A percentile compares a stretch with the other conserved stretches of the same genome.
phyloP scores from a whole-genome alignment of 2,797 vertebrate genomes.

The Macropodus opercularis region DNA sequence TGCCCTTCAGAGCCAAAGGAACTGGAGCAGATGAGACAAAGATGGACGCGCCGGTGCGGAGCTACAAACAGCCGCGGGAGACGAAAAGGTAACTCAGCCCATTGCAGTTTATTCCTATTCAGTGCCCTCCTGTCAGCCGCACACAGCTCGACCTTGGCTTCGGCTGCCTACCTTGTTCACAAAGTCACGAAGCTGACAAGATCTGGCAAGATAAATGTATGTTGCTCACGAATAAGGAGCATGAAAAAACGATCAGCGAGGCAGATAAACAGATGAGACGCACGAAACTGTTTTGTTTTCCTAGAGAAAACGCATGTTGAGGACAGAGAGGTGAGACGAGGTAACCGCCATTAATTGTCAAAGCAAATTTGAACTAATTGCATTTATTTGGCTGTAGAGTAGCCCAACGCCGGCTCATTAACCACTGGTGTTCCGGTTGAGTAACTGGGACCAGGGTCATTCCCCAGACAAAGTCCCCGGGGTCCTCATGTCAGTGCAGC shows the following conservation, averaged over 20 bases:
- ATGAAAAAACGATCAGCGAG: neutral
- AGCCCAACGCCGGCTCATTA: constrained; percentile 37
- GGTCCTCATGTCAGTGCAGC: constrained; percentile 45
- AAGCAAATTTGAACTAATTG: constrained; percentile 48
- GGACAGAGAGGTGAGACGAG: constrained; percentile 21
- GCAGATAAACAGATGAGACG: neutral
- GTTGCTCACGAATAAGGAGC: neutral
- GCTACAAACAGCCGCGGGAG: constrained; percentile 31
- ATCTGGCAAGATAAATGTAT: constrained; percentile 12
- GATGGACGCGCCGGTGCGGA: constrained; percentile 35
- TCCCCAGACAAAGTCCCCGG: constrained; percentile 45
- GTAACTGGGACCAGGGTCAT: constrained; percentile 51
- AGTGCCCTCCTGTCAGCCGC: constrained; percentile 29
- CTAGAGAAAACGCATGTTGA: neutral
- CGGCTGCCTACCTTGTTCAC: neutral
- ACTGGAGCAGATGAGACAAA: constrained; percentile 53
- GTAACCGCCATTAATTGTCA: constrained; percentile 43
- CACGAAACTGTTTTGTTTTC: neutral
- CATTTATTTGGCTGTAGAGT: constrained; percentile 52
- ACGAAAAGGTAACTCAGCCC: constrained; percentile 32
- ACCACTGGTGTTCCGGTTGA: constrained; percentile 30
- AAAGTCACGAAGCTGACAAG: constrained; percentile 14
- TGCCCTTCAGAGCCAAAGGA: constrained; percentile 48
- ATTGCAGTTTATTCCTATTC: constrained; percentile 43
- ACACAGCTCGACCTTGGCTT: constrained; percentile 39